These are phyloP conservation scores for Corythornis leucogaster DNA, from an alignment of 2,797 vertebrate species.

Conservation along the genomic window DNA sequence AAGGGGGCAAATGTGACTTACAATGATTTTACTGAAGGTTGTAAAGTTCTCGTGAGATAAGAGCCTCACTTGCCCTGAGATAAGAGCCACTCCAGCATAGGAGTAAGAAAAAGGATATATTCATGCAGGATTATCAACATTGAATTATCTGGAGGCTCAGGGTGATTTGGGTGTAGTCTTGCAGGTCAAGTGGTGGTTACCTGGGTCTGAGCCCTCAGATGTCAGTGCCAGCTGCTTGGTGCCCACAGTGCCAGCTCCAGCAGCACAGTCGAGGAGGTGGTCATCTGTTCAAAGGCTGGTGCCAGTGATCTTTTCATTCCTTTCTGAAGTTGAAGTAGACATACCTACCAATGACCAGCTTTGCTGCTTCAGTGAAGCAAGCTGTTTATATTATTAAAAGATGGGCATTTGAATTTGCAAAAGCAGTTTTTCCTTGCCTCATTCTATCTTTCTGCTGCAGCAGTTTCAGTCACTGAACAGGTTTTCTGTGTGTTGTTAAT, in stretches of 20 bases:
- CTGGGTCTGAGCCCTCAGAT: background rate
- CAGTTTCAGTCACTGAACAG: background rate
- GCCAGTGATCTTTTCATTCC: conserved; percentile 42
- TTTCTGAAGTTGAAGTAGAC: conserved; percentile 36
- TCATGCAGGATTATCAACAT: background rate
- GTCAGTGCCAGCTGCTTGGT: background rate
- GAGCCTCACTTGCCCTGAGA: background rate
- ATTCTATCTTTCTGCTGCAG: background rate
- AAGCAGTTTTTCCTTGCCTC: conserved; percentile 13
- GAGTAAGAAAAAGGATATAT: background rate
- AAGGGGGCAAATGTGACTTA: background rate
- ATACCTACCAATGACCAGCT: background rate
- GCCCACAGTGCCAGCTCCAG: background rate
- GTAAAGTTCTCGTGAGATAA: background rate
- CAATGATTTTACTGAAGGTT: background rate
- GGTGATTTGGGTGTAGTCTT: background rate
- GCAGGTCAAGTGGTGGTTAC: background rate
- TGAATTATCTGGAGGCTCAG: background rate
- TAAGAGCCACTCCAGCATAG: background rate
- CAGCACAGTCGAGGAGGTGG: accelerated
- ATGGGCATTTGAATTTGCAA: background rate
- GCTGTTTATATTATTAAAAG: conserved; percentile 37
- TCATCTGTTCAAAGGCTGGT: background rate
- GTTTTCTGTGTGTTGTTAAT: background rate
- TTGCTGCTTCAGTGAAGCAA: conserved; percentile 50